Evolutionary conservation across 2,888 invertebrate species (phyloP).

Genomic region (Pollenia angustigena): DNA sequence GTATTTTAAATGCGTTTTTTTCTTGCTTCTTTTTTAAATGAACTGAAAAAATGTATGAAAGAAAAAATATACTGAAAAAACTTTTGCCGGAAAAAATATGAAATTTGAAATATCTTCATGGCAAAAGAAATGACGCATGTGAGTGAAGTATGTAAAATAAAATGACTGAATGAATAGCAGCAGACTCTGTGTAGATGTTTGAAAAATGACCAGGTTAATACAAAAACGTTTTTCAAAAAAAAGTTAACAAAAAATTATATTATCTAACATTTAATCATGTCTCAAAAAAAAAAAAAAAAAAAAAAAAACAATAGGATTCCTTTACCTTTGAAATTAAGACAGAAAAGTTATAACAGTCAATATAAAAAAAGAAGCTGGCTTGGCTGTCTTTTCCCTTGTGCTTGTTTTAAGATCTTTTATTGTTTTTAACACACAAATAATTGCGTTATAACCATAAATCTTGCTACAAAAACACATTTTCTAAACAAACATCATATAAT

Average conservation of each 20-base stretch:
- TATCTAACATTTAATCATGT: constrained; percentile 45
- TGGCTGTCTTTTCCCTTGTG: not conserved
- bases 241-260: constrained; percentile 1
- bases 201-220: constrained; percentile 27
- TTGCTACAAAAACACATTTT: constrained; percentile 21
- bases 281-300: not conserved
- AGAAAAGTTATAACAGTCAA: not conserved
- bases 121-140: constrained; percentile 60
- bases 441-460: constrained; percentile 53
- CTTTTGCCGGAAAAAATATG: constrained; percentile 33
- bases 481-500: constrained; percentile 25
- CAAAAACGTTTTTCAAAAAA: not conserved
- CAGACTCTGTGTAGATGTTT: not conserved
- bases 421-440: constrained; percentile 16
- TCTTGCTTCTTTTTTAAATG: not conserved
- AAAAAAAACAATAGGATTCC: constrained; percentile 39
- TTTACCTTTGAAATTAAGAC: not conserved
- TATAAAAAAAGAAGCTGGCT: not conserved
- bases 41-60: not conserved
- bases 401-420: not conserved
- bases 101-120: constrained; percentile 53
- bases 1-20: constrained; percentile 50
- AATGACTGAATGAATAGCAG: constrained; percentile 20
- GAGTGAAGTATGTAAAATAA: constrained; percentile 13
- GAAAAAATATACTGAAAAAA: not conserved